Evolutionary conservation across 2,113 vertebrate species (phyloP), one percentile per base, ranked within the genome.

Genomic region (Echinops telfairi): DNA sequence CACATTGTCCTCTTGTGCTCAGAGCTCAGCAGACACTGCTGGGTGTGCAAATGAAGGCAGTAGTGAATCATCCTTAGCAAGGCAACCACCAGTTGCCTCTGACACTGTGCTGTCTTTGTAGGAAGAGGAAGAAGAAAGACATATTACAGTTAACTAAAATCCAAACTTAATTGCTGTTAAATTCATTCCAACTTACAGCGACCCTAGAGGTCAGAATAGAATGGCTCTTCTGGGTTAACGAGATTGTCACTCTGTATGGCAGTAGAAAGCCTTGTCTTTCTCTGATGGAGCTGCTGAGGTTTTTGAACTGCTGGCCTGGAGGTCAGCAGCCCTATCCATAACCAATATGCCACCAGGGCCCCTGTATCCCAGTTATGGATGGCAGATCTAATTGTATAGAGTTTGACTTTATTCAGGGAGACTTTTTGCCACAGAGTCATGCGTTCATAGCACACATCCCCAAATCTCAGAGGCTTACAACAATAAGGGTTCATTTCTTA

Each of bases 341-440:
- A 53, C 47, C 47, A 53, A 10, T 53, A 53, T 53, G 47, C 47
- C 47, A 53, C 47, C 47, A 8, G 47, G 12, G 10, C 47, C 47
- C 47, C 47, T 75, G 6, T 6, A 38, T 85, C 83, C 64, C 58
- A 68, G 3, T 88, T 43, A 68, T 53, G 57, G 38, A 79, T 58
- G 86, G n/a, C 60, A 75, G 36, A 68, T 10, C 11, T 77, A 22
- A 70, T 66, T 75, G 4, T 89, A 27, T 78, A 29, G 4, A 14
- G n/a, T 62, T 75, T 76, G 36, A 4, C 10, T 83, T 85, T 85
- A 57, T 88, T 94, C 22, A 73, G 20, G 80, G n/a, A 83, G 31
- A 83, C 57, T 70, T 58, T 43, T 58, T 43, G 7, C 73, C 43
- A 9, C 14, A 76, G 43, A 73, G 7, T 31, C 40, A 77, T 43